Conservation (phyloP, 1,140 invertebrate genomes). For the Hylaeus anthracinus region DNA sequence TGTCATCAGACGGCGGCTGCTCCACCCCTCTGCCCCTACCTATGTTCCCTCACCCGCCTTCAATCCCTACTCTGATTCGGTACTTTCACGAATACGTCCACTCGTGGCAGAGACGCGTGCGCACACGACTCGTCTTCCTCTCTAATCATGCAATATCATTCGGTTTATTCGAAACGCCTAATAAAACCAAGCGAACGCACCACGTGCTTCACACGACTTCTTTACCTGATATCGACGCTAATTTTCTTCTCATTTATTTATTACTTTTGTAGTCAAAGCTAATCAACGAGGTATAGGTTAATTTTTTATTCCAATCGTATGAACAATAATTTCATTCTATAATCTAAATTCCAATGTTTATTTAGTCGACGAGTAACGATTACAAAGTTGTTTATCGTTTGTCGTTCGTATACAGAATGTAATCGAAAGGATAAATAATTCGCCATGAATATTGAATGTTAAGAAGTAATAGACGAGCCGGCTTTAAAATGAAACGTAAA, state of each 20-base stretch:
- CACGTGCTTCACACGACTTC: constrained; percentile 34
- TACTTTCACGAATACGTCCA: constrained; percentile 44
- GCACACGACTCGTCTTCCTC: constrained; percentile 36
- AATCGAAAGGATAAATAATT: not conserved
- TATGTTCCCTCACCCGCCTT: constrained; percentile 43
- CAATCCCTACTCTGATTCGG: constrained; percentile 7
- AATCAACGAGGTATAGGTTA: not conserved
- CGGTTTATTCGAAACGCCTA: constrained; percentile 34
- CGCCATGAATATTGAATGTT: too few species aligned
- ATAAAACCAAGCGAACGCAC: constrained; percentile 1
- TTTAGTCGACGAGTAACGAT: too few species aligned
- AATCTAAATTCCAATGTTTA: too few species aligned
- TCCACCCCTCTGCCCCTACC: constrained; percentile 49
- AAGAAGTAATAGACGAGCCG: not conserved
- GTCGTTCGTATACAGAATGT: not conserved
- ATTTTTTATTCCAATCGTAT: not conserved
- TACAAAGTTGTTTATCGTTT: not conserved
- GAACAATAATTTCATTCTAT: too few species aligned
- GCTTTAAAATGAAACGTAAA: not conserved
- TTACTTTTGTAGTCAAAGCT: not conserved
- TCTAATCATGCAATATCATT: constrained; percentile 49
- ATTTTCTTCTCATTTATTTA: not conserved
- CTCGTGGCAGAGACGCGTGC: constrained; percentile 28
- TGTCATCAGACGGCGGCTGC: constrained; percentile 73
- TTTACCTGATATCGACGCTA: not conserved